Conservation (phyloP, 2,113 vertebrate species). For the Rhinolophus ferrumequinum region DNA sequence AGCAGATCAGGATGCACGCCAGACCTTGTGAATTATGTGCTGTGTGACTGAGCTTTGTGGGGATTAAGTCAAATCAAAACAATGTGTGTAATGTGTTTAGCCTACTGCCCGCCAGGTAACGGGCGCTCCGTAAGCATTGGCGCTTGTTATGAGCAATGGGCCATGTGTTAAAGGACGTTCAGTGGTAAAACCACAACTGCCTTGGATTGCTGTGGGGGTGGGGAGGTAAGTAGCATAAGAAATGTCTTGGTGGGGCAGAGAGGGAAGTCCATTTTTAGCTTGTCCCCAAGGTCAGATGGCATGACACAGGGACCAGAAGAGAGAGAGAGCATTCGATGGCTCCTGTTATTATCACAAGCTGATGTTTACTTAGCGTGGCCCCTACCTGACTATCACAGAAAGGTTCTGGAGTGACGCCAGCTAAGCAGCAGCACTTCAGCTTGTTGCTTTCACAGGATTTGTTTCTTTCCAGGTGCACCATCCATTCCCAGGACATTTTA, state of each 20-base stretch:
- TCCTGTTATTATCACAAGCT: not conserved
- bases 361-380: not conserved
- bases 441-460: not conserved
- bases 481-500: not conserved
- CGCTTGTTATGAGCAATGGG: not conserved
- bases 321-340: not conserved
- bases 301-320: not conserved
- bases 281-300: not conserved
- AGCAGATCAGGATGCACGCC: not conserved
- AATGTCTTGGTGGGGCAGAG: not conserved
- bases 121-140: not conserved
- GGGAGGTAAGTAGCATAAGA: not conserved
- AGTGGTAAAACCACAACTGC: not conserved
- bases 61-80: conserved; percentile 53
- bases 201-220: not conserved
- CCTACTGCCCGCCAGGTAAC: not conserved
- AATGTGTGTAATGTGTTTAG: not conserved
- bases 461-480: not conserved
- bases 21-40: not conserved
- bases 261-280: not conserved
- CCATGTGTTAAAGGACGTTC: not conserved
- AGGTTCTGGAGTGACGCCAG: not conserved
- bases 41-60: conserved; percentile 34
- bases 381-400: not conserved
- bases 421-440: not conserved